Base-by-base conservation (phyloP, 35 echinoderm and acorn worm species). In the Eucidaris tribuloides region DNA sequence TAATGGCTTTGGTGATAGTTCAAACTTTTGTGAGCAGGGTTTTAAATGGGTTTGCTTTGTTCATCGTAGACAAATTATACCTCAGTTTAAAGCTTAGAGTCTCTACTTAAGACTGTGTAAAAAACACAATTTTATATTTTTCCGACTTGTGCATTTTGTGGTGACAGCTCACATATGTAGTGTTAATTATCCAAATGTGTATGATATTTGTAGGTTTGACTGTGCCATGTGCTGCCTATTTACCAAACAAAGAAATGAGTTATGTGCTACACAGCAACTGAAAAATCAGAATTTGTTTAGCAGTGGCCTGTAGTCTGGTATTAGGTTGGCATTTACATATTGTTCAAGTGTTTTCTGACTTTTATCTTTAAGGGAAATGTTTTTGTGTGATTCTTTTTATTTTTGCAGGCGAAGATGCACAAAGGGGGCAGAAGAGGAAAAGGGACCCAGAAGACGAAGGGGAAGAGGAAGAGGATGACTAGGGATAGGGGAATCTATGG, bases 351-450 rank as follows among this genome's bases (percentile, higher is more conserved):
- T 20, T 28, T 24, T 59, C 0, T 15, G 4, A 24, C n/a, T 59
- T 5, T 59, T 7, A 24, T n/a, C 48, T 17, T 17, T 0, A 13
- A 54, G 2, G n/a, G n/a, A 17, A 54, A 54, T 54, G n/a, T 54
- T 59, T 59, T 22, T 5, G 30, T 54, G 23, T 60, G 2, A 23
- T 9, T 64, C 37, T 32, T 32, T 17, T 44, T 74, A 1, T 40
- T 15, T 44, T 25, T 2, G 44, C 68, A 74, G 68, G 44, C 2
- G 68, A 74, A 42, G 68, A 36, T 74, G 68, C 68, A 44, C 36
- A 27, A 74, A 74, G 68, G 38, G 68, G 68, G 1, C 35, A 74
- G 34, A 74, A 74, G 68, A 74, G 68, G 68, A 74, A 74, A 74
- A 74, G 68, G 68, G 68, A 74, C 9, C 28, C 9, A 7, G 68